phyloP scores from a whole-genome alignment of 2,113 vertebrate genomes.

The Mormyrus iriodes region DNA sequence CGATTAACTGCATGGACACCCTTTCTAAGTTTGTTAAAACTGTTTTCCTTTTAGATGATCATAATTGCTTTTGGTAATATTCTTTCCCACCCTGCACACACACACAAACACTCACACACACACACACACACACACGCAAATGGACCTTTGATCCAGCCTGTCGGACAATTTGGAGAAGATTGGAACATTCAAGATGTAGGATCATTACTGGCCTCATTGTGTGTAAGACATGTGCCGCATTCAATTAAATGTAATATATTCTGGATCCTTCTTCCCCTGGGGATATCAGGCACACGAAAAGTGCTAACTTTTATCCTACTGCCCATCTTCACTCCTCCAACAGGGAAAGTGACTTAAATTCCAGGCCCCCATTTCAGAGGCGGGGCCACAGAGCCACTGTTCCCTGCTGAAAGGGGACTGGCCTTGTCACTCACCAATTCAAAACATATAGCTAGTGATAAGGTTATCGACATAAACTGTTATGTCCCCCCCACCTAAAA shows the following conservation, averaged over 20 bases:
- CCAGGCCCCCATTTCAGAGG: not conserved
- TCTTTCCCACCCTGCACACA: slow-evolving; percentile 29
- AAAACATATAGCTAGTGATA: not conserved
- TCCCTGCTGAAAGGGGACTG: not conserved
- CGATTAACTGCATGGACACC: slow-evolving; percentile 33
- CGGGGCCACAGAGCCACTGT: not conserved
- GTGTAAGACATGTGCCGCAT: slow-evolving; percentile 36
- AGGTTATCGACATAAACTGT: not conserved
- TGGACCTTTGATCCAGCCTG: slow-evolving; percentile 43
- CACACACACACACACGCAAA: slow-evolving; percentile 37
- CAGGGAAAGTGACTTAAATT: not conserved
- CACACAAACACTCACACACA: slow-evolving; percentile 25
- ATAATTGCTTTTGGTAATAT: slow-evolving; percentile 46
- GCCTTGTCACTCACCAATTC: not conserved
- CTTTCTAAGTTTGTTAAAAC: slow-evolving; percentile 38
- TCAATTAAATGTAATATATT: slow-evolving; percentile 23
- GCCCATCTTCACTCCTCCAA: not conserved
- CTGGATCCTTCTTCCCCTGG: not conserved
- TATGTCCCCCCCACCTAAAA: not conserved
- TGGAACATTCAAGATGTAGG: slow-evolving; percentile 44
- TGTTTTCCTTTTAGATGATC: slow-evolving; percentile 31
- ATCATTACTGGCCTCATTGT: slow-evolving; percentile 22
- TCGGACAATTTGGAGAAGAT: slow-evolving; percentile 42
- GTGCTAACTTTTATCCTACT: not conserved
- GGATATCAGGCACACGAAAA: not conserved